phyloP scores from a whole-genome alignment of 2,888 invertebrate species.

The Rutpela maculata region DNA sequence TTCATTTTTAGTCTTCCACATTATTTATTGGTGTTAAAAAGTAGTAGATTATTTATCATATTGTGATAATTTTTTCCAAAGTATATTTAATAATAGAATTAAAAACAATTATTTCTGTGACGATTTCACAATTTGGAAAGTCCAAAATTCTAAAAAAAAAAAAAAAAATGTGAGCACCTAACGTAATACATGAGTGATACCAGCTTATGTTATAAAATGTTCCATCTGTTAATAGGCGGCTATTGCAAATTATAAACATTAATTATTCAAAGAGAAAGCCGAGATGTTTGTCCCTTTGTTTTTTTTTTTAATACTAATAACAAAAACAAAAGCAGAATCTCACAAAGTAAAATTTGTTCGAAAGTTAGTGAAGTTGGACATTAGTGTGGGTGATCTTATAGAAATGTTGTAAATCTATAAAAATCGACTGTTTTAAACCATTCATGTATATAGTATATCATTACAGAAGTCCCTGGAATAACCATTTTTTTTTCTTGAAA shows the following conservation, averaged over 20 bases:
- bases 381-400: conserved; percentile 45
- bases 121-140: too few species aligned
- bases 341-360: conserved; percentile 44
- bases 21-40: too few species aligned
- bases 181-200: too few species aligned
- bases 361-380: conserved; percentile 4
- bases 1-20: background rate
- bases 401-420: conserved; percentile 39
- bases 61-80: conserved; percentile 26
- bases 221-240: background rate
- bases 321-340: conserved; percentile 28
- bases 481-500: background rate
- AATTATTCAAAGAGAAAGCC: background rate
- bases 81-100: background rate
- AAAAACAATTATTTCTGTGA: background rate
- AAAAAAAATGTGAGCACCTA: too few species aligned
- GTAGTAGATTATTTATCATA: background rate
- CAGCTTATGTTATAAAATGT: too few species aligned
- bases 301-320: background rate
- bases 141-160: too few species aligned
- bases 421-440: conserved; percentile 56
- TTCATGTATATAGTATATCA: conserved; percentile 54
- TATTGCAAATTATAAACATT: background rate
- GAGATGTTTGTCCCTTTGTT: background rate
- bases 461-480: conserved; percentile 31